phyloP scores from a whole-genome alignment of 1,140 invertebrate species.

The Zophobas morio region DNA sequence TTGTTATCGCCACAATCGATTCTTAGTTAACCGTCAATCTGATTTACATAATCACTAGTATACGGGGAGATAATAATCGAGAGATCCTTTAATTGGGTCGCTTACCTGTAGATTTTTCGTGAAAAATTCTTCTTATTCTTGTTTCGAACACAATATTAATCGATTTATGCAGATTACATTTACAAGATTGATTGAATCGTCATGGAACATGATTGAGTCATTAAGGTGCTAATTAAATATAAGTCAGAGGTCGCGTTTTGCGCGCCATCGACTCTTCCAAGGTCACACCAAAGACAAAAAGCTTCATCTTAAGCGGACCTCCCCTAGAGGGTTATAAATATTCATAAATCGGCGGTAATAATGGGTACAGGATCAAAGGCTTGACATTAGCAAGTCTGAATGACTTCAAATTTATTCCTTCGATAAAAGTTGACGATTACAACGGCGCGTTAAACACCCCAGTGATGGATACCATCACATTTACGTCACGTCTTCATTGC shows the following conservation, averaged over 20 bases:
- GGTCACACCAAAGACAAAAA: neutral
- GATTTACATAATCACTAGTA: conserved; percentile 43
- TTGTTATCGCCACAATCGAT: conserved; percentile 41
- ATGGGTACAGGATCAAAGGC: conserved; percentile 3
- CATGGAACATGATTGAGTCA: conserved; percentile 2
- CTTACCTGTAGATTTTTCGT: conserved; percentile 1
- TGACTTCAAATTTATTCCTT: conserved; percentile 20
- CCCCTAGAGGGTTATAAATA: conserved; percentile 30
- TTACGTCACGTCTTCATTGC: conserved; percentile 1
- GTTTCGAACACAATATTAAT: neutral
- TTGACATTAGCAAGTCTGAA: conserved; percentile 9
- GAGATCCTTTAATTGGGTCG: conserved; percentile 34
- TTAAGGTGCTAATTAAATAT: neutral
- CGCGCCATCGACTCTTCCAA: neutral
- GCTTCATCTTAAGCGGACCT: neutral
- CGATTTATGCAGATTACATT: conserved; percentile 2
- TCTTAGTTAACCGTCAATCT: conserved; percentile 24
- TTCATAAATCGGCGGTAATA: conserved; percentile 28
- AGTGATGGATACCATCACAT: neutral
- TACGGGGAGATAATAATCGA: conserved; percentile 15
- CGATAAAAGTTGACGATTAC: conserved; percentile 23
- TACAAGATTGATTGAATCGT: conserved; percentile 5
- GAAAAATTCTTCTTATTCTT: conserved; percentile 3
- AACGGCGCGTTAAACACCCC: conserved; percentile 5
- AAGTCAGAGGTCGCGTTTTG: conserved; percentile 1